A percentile compares a stretch with the other conserved stretches of the same genome.
These are phyloP conservation scores for Metridium senile DNA, from an alignment of 92 coral and sea anemone genomes.

Conservation along the genomic window DNA sequence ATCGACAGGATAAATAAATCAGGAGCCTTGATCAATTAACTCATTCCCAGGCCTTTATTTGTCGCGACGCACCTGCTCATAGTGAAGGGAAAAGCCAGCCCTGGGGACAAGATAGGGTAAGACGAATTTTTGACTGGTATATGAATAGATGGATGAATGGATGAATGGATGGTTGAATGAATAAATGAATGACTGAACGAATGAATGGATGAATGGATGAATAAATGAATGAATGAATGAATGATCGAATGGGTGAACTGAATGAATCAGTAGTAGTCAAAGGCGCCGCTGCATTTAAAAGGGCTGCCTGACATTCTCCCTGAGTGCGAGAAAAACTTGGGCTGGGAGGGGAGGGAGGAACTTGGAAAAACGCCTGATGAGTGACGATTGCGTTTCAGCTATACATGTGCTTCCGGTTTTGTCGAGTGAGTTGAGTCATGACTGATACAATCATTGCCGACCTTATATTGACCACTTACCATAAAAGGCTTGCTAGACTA, in stretches of 20 bases:
- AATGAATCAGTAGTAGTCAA: background rate
- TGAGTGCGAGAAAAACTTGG: too few species aligned
- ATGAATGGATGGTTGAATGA: background rate
- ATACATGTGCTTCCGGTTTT: background rate
- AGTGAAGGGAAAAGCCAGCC: too few species aligned
- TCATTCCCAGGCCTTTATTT: too few species aligned
- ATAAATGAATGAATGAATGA: background rate
- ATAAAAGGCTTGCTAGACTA: background rate
- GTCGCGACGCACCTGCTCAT: too few species aligned
- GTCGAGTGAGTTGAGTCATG: background rate
- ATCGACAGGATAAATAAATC: too few species aligned
- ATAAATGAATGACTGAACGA: background rate
- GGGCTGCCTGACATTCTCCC: too few species aligned
- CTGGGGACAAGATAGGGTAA: too few species aligned
- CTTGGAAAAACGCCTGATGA: background rate
- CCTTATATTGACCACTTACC: background rate
- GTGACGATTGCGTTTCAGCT: slow-evolving; percentile 1
- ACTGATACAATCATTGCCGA: background rate
- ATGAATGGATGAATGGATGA: background rate
- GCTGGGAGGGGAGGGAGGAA: background rate
- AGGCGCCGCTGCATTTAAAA: too few species aligned
- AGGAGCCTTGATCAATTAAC: too few species aligned
- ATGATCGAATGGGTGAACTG: background rate
- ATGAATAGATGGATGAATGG: background rate
- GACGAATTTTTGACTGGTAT: too few species aligned